A percentile compares a stretch with the other conserved stretches of the same genome.
These are phyloP conservation scores for Acarapis woodi DNA, from an alignment of 1,140 invertebrate species.

Conservation along the genomic window DNA sequence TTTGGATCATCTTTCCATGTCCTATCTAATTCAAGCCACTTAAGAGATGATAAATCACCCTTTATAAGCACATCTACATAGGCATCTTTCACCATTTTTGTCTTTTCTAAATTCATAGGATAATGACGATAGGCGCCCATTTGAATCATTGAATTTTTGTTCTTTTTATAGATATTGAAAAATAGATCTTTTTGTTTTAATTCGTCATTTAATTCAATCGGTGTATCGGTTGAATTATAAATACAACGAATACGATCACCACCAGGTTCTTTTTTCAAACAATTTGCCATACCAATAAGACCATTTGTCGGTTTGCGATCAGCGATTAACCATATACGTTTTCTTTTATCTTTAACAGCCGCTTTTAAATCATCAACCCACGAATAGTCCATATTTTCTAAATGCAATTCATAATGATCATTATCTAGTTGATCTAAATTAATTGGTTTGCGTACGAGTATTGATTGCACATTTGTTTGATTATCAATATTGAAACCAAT, in stretches of 20 bases:
- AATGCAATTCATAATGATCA: constrained; percentile 16
- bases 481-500: background rate
- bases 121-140: constrained; percentile 47
- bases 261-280: constrained; percentile 49
- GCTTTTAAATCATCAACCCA: constrained; percentile 40
- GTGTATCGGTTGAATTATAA: constrained; percentile 6
- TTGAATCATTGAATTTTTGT: too few species aligned
- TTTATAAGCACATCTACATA: constrained; percentile 10
- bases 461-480: background rate
- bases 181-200: constrained; percentile 4
- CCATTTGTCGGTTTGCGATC: constrained; percentile 27
- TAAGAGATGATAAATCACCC: constrained; percentile 10
- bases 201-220: background rate
- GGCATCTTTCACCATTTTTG: constrained; percentile 5
- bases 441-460: constrained; percentile 9
- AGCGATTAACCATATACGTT: constrained; percentile 34
- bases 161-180: constrained; percentile 2
- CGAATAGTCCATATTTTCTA: constrained; percentile 18
- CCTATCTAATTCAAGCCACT: constrained; percentile 31
- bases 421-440: constrained; percentile 4
- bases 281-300: constrained; percentile 58
- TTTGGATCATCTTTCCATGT: constrained; percentile 21
- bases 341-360: constrained; percentile 18
- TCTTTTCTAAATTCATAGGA: constrained; percentile 16
- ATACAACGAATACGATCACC: constrained; percentile 33